Percentiles rank a stretch among this genome's conserved stretches.
These are phyloP conservation scores for Drosophila repletoides DNA, from an alignment of 1,140 invertebrate species.

Conservation along the genomic window DNA sequence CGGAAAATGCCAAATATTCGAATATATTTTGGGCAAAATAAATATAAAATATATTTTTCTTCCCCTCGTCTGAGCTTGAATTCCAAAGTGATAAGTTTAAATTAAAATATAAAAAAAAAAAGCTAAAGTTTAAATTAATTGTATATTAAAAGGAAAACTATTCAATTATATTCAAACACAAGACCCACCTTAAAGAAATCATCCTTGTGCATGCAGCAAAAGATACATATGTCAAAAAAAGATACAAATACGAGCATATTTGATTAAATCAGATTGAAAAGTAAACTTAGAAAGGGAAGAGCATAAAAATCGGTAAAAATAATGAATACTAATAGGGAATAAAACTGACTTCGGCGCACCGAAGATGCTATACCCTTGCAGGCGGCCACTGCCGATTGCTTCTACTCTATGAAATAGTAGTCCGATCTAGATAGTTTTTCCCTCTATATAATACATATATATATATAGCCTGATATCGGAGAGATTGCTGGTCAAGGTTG, in stretches of 20 bases:
- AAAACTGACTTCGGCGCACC: no score
- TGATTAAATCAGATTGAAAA: conserved; percentile 70
- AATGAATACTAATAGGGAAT: conserved; percentile 28
- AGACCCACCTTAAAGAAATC: conserved; percentile 33
- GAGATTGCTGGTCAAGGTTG: no score
- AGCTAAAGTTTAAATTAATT: neutral
- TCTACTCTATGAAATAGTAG: no score
- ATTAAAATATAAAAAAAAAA: conserved; percentile 12
- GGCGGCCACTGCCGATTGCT: no score
- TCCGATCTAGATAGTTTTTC: no score
- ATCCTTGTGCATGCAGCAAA: conserved; percentile 37
- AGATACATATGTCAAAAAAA: conserved; percentile 56
- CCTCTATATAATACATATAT: no score
- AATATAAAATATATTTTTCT: neutral
- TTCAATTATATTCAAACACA: conserved; percentile 18
- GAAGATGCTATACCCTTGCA: no score
- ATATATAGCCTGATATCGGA: no score
- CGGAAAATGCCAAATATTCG: no score
- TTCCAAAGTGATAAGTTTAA: conserved; percentile 57
- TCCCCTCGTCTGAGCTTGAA: conserved; percentile 33
- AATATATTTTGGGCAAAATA: no score
- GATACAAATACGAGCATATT: conserved; percentile 58
- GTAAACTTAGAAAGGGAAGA: conserved; percentile 8
- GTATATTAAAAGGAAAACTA: conserved; percentile 4
- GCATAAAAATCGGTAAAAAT: conserved; percentile 15